These are phyloP conservation scores for Aplocera efformata DNA, from an alignment of 2,888 invertebrate genomes.

Conservation along the genomic window DNA sequence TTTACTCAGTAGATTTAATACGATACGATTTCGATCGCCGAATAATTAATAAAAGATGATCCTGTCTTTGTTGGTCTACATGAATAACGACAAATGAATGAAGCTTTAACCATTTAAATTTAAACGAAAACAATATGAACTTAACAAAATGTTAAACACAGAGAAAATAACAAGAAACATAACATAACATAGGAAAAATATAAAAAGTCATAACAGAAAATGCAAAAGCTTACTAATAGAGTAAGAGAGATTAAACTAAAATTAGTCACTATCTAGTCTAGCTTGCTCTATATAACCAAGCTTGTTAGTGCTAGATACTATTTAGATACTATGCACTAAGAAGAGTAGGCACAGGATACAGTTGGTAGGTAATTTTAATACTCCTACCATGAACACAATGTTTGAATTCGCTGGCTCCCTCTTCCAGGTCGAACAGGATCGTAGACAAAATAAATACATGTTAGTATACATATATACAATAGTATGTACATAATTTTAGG, in stretches of 20 bases:
- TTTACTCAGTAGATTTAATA: too few species aligned
- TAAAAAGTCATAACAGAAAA: conserved; percentile 10
- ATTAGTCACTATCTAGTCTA: conserved; percentile 8
- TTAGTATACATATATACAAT: conserved; percentile 47
- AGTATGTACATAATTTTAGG: too few species aligned
- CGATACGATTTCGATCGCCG: too few species aligned
- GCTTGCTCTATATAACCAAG: conserved; percentile 18
- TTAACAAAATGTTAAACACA: conserved; percentile 12
- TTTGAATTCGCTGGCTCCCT: conserved; percentile 75
- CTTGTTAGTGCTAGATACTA: conserved; percentile 14
- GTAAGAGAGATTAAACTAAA: conserved; percentile 10
- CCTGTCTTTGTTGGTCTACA: too few species aligned
- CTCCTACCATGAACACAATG: conserved; percentile 75
- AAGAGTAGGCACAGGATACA: conserved; percentile 42
- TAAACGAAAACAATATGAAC: conserved; percentile 3
- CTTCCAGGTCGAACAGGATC: conserved; percentile 67
- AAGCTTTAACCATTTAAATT: too few species aligned
- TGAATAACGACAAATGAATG: too few species aligned
- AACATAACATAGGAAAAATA: conserved; percentile 3
- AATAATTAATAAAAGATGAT: too few species aligned
- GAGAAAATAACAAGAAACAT: conserved; percentile 2
- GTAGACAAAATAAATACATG: conserved; percentile 68
- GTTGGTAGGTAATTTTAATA: conserved; percentile 56
- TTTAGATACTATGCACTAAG: conserved; percentile 28
- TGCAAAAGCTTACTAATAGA: conserved; percentile 12